These are phyloP conservation scores for Artibeus jamaicensis DNA, from an alignment of 2,797 vertebrate genomes.

Conservation along the genomic window DNA sequence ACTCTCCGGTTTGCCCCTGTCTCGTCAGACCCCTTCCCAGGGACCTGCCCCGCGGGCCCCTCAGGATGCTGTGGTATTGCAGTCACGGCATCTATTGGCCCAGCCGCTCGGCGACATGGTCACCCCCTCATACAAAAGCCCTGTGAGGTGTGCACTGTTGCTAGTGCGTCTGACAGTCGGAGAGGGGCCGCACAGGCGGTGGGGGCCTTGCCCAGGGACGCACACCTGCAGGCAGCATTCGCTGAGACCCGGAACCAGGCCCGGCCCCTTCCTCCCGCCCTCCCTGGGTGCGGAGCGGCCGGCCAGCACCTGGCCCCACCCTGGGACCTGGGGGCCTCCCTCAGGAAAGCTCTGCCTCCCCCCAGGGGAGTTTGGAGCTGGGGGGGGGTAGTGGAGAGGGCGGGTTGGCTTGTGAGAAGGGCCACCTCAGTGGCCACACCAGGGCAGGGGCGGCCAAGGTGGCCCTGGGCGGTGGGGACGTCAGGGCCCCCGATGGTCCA, in stretches of 20 bases:
- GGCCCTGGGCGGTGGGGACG: neutral
- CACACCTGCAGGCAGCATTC: neutral
- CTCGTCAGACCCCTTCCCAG: neutral
- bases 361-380: fast-evolving
- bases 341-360: neutral
- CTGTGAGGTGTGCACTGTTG: neutral
- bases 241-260: neutral
- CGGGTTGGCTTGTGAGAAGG: neutral
- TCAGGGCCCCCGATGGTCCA: neutral
- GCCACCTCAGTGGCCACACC: neutral
- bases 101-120: fast-evolving
- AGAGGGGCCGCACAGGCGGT: neutral
- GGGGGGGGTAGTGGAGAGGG: neutral
- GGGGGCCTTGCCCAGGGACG: neutral
- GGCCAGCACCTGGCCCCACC: neutral
- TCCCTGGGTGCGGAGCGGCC: neutral
- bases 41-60: fast-evolving
- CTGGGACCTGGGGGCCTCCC: neutral
- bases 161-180: fast-evolving
- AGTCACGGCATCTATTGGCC: fast-evolving
- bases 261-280: neutral
- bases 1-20: neutral
- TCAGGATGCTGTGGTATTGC: fast-evolving
- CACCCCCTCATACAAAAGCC: too few species aligned
- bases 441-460: neutral